Conservation (phyloP, 1,140 invertebrate species). For the Ceratina japonica region DNA sequence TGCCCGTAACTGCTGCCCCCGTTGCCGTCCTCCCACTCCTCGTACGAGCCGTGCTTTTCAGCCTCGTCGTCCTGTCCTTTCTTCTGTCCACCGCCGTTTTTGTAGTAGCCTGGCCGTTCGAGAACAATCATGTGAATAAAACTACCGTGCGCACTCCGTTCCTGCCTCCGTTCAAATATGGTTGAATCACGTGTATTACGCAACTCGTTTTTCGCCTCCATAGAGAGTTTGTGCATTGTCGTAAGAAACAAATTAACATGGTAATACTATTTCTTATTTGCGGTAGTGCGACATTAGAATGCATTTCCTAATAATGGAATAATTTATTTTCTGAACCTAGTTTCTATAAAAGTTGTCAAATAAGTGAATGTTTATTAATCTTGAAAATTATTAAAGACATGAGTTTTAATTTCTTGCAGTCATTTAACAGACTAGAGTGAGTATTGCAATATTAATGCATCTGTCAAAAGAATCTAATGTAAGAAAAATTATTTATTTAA, state of each 20-base stretch:
- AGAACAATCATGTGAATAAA: not conserved
- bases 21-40: slow-evolving; percentile 84
- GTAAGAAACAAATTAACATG: not conserved
- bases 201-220: not conserved
- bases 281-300: no score
- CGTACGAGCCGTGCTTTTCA: slow-evolving; percentile 83
- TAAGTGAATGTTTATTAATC: no score
- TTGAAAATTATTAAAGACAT: no score
- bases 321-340: no score
- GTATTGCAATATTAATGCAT: no score
- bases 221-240: not conserved
- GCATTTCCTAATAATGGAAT: no score
- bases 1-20: slow-evolving; percentile 83
- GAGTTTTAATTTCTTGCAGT: no score
- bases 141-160: not conserved
- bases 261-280: not conserved
- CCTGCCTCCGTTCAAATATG: no score
- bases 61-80: slow-evolving; percentile 84
- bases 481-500: no score
- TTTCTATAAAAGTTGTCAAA: no score
- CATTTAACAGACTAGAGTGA: no score
- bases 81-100: slow-evolving; percentile 83
- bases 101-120: slow-evolving; percentile 80
- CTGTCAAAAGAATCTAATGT: no score
- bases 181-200: not conserved